These are phyloP conservation scores for Percina caprodes DNA, from an alignment of 2,113 vertebrate genomes.

Conservation along the genomic window DNA sequence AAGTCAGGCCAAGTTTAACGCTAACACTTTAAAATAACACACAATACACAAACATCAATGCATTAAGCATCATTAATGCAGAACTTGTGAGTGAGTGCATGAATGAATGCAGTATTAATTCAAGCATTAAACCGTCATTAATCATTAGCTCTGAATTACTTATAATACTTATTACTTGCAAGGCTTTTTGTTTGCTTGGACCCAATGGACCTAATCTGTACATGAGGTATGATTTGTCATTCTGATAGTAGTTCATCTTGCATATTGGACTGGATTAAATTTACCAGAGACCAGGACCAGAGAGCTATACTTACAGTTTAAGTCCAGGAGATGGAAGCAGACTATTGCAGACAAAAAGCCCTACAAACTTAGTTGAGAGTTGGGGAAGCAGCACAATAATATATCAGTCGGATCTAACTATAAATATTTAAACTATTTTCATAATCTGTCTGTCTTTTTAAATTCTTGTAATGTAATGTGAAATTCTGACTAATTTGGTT, in stretches of 20 bases:
- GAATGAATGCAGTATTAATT: not conserved
- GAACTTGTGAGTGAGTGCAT: not conserved
- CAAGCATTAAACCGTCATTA: not conserved
- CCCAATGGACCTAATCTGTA: not conserved
- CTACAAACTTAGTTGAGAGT: not conserved
- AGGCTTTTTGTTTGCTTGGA: not conserved
- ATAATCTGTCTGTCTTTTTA: not conserved
- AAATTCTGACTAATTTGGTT: not conserved
- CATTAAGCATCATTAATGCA: not conserved
- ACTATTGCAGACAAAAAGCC: not conserved
- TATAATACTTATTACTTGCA: not conserved
- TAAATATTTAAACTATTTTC: not conserved
- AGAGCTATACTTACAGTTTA: conserved; percentile 12
- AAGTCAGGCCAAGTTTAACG: too few relatives aligned
- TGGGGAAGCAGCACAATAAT: not conserved
- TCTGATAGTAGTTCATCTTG: not conserved
- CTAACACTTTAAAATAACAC: not conserved
- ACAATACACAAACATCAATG: too few relatives aligned
- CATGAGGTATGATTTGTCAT: not conserved
- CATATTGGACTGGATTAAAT: not conserved
- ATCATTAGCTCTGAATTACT: not conserved
- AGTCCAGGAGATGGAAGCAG: conserved; percentile 59
- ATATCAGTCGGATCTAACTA: not conserved
- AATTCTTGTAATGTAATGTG: not conserved
- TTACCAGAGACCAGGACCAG: not conserved